Evolutionary conservation across 2,797 vertebrate genomes (phyloP), one percentile per base, ranked within the genome.

Genomic region (Dendrocincla fuliginosa): DNA sequence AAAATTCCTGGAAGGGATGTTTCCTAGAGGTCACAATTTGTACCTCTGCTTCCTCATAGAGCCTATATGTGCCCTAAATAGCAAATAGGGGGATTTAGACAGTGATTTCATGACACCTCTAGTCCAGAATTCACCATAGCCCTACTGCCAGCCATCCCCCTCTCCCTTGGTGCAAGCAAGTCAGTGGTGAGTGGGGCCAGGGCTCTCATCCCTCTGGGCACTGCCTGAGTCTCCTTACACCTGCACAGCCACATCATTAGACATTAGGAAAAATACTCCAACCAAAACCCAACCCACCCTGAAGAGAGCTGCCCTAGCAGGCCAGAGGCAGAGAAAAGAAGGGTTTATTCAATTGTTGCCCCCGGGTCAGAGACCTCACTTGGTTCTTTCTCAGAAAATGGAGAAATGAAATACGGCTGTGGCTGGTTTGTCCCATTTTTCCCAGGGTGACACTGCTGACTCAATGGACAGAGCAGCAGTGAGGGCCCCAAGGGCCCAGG

Each of bases 121-220:
- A 67, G 23, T 70, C 32, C 50, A 71, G 28, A 1, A 1, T n/a
- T 86, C 64, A 44, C 44, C 16, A 6, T 4, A 77, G 30, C 27
- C 5, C 30, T 57, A 15, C 7, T 64, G 11, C 41, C 67, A 73
- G 6, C 13, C 42, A 64, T 35, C 6, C 9, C 46, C 30, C 22
- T 52, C 35, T 53, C 4, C 23, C 10, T 22, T 4, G 2, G 24
- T 14, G 16, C 57, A 60, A 65, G 23, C 35, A 79, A 27, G 44
- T 90, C 2, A 2, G 3, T 32, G 41, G 12, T 24, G 33, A 61
- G 30, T 0, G 3, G 13, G 14, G 9, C 4, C 3, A 0, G n/a
- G 24, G 52, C 6, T 84, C 35, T 41, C 3, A 3, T 47, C 7
- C 8, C 27, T 55, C 57, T 20, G 60, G 30, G 32, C 33, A 20